Percentiles rank a stretch among this genome's conserved stretches.
These are phyloP conservation scores for Pangasius macronema DNA, from an alignment of 2,797 vertebrate genomes.

Conservation along the genomic window DNA sequence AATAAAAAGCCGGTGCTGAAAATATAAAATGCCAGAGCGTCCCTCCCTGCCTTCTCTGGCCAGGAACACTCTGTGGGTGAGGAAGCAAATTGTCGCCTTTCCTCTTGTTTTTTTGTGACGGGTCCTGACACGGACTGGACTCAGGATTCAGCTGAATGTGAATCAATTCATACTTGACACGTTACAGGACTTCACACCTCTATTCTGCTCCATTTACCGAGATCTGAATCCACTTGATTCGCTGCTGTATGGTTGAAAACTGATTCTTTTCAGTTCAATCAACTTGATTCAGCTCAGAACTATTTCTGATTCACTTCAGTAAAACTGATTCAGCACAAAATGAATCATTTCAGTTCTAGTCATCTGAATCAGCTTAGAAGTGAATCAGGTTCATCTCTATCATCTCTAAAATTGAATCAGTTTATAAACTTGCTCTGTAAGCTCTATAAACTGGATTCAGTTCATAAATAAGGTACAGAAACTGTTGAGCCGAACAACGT, in stretches of 20 bases:
- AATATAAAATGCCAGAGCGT: constrained; percentile 60
- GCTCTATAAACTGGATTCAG: not conserved
- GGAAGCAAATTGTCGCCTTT: constrained; percentile 73
- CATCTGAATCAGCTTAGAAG: not conserved
- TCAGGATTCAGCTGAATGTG: not conserved
- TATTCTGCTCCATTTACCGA: not conserved
- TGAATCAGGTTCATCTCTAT: not conserved
- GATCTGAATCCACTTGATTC: not conserved
- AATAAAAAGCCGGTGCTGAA: constrained; percentile 40
- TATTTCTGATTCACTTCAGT: not conserved
- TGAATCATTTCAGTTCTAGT: not conserved
- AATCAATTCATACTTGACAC: not conserved
- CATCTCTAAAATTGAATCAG: not conserved
- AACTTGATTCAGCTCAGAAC: constrained; percentile 12
- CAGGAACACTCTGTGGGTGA: constrained; percentile 70
- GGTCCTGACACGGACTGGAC: not conserved
- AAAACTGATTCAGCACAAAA: not conserved
- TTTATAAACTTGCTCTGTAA: not conserved
- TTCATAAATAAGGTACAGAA: not conserved
- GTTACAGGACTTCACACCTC: not conserved
- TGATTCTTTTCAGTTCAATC: not conserved
- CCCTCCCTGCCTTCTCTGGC: constrained; percentile 59
- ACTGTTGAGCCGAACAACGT: not conserved
- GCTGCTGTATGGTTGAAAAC: not conserved
- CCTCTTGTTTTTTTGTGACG: not conserved